Evolutionary conservation across 2,888 invertebrate species (phyloP).

Genomic region (Tenthredo amoena): DNA sequence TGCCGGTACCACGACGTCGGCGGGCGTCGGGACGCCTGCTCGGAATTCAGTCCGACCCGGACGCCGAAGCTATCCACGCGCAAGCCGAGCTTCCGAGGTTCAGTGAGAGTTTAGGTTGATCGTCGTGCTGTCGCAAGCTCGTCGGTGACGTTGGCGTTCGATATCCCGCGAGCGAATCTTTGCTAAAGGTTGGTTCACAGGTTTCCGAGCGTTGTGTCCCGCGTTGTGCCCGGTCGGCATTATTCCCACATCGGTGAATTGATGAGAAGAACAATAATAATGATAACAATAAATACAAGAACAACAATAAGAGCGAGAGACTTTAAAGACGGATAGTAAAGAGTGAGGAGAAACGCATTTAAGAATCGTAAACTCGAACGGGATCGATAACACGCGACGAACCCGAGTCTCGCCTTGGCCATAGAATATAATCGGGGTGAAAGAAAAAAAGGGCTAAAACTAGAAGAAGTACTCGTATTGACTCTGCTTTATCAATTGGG

Average conservation of each 20-base stretch:
- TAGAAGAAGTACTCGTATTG: background rate
- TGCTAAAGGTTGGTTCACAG: constrained; percentile 7
- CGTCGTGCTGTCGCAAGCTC: constrained; percentile 35
- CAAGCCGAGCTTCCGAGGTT: constrained; percentile 49
- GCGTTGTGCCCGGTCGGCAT: background rate
- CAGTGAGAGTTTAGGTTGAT: constrained; percentile 30
- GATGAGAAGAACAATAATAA: too few relatives aligned
- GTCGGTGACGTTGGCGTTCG: constrained; percentile 32
- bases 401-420: constrained; percentile 59
- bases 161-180: constrained; percentile 29
- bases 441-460: background rate
- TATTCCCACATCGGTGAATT: too few relatives aligned
- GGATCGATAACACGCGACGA: constrained; percentile 74
- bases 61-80: constrained; percentile 73
- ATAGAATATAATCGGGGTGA: background rate
- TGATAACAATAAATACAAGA: background rate
- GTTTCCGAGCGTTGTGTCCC: background rate
- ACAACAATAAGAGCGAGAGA: background rate
- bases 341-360: constrained; percentile 24
- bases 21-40: constrained; percentile 63
- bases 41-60: constrained; percentile 75
- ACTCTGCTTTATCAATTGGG: background rate
- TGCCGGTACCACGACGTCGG: constrained; percentile 69
- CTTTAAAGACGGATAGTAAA: background rate
- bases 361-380: constrained; percentile 51